These are phyloP conservation scores for Oostethus manadensis DNA, from an alignment of 2,113 vertebrate species.

Conservation along the genomic window DNA sequence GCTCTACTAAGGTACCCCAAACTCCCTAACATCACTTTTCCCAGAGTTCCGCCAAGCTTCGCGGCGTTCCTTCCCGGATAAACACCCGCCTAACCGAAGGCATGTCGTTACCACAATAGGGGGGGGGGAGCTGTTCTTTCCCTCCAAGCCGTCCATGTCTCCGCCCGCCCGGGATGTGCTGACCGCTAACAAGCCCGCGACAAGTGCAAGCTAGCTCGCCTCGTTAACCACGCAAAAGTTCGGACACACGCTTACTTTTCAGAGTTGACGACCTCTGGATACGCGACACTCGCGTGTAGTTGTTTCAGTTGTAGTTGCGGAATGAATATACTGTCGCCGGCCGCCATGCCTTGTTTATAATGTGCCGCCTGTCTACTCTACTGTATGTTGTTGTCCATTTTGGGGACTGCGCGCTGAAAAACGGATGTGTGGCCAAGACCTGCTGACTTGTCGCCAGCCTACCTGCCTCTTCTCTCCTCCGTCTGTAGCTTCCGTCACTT, in stretches of 20 bases:
- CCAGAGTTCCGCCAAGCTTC: not conserved
- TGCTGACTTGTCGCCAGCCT: slow-evolving; percentile 5
- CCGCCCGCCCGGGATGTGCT: slow-evolving; percentile 8
- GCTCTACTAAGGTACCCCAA: slow-evolving; percentile 88
- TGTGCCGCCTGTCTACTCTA: no score
- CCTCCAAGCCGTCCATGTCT: slow-evolving; percentile 49
- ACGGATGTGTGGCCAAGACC: slow-evolving; percentile 33
- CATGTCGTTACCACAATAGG: slow-evolving; percentile 28
- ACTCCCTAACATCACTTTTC: not conserved
- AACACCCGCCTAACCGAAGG: not conserved
- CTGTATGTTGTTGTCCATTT: not conserved
- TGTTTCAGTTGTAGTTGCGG: not conserved
- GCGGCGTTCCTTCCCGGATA: not conserved
- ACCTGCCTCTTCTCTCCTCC: not conserved
- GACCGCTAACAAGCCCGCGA: slow-evolving; percentile 10
- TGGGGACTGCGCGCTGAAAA: slow-evolving; percentile 1
- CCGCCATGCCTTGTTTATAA: slow-evolving; percentile 13
- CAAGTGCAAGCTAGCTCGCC: slow-evolving; percentile 19
- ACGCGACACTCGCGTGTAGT: not conserved
- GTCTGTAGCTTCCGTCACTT: slow-evolving; percentile 34
- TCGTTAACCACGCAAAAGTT: not conserved
- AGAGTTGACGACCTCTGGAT: not conserved
- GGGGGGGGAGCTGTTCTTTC: slow-evolving; percentile 21
- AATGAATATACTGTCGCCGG: not conserved
- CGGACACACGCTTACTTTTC: not conserved